Evolutionary conservation across 2,888 invertebrate species (phyloP), one percentile per base, ranked within the genome.

Genomic region (Drosophila buzzatii): DNA sequence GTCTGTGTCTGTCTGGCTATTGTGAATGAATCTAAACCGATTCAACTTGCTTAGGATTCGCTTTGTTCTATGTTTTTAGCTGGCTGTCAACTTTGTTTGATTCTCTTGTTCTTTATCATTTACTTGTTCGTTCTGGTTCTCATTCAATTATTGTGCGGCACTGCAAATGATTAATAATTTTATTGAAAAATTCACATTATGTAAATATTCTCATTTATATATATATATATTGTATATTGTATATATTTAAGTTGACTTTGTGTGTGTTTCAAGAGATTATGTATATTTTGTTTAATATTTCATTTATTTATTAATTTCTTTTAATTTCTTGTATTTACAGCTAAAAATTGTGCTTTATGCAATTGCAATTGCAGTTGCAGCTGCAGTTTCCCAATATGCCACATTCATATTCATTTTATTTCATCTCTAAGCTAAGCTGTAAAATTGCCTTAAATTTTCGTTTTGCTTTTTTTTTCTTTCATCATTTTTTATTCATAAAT

Each of bases 141-240:
- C 45, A 23, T 45, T 45, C 67, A 71, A 76, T 85, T 89, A 89
- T 85, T 85, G 90, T 85, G 90, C 85, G 85, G 90, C 90, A 87
- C 90, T 89, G 88, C 89, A 85, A 85, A 87, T 87, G 70, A 87
- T 75, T 87, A 68, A 20, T 68, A 66, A 71, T 77, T 81, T 89
- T 89, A 83, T 86, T 82, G 57, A 84, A 80, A 76, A 82, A 70
- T 68, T 69, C 60, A 67, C 68, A 62, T 73, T 42, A 63, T 85
- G 61, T 76, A 77, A 79, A 85, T 87, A 85, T 82, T 65, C 27
- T 53, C 44, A 27, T 61, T 27, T 49, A 31, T 31, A 49, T 52
- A 44, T 75, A 60, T 57, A 47, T 64, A 8, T 63, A 8, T 58
- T 75, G 9, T 56, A 33, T 68, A 70, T 58, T 52, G 52, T 69